Conservation (phyloP, 2,113 vertebrate species). For the Rhinoptilus africanus region DNA sequence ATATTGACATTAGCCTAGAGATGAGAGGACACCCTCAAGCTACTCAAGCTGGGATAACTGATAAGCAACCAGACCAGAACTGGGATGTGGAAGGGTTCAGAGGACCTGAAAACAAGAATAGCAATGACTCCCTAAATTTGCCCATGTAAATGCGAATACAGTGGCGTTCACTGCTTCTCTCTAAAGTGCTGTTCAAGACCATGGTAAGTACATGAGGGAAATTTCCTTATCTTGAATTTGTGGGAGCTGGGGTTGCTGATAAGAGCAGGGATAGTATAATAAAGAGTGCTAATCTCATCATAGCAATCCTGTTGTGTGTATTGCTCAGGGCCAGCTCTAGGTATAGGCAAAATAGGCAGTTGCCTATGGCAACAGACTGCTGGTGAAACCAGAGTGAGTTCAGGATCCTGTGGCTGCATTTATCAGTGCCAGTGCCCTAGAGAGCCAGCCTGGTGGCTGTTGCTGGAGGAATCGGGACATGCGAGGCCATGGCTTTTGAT, state of each 20-base stretch:
- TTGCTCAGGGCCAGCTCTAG: constrained; percentile 36
- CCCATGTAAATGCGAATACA: constrained; percentile 26
- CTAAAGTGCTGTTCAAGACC: constrained; percentile 29
- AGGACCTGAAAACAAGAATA: constrained; percentile 24
- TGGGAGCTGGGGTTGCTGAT: constrained; percentile 46
- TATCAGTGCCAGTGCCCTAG: neutral
- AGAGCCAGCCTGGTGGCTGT: neutral
- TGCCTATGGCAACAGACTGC: constrained; percentile 54
- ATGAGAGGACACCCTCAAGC: constrained; percentile 11
- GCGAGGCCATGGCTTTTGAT: neutral
- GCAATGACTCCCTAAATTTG: neutral
- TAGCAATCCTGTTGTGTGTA: constrained; percentile 10
- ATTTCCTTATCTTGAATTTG: constrained; percentile 56
- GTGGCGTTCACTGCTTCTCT: neutral
- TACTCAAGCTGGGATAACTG: constrained; percentile 34
- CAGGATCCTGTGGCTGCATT: neutral
- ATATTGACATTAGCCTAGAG: neutral
- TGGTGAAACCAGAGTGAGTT: constrained; percentile 34
- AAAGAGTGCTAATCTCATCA: constrained; percentile 56
- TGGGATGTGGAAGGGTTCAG: neutral
- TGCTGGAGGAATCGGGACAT: neutral
- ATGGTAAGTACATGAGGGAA: constrained; percentile 17
- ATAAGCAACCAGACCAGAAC: constrained; percentile 43
- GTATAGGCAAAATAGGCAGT: constrained; percentile 64
- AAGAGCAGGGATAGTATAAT: constrained; percentile 49